Conservation (phyloP, 2,797 vertebrate genomes). For the Sebastes hubbsi region DNA sequence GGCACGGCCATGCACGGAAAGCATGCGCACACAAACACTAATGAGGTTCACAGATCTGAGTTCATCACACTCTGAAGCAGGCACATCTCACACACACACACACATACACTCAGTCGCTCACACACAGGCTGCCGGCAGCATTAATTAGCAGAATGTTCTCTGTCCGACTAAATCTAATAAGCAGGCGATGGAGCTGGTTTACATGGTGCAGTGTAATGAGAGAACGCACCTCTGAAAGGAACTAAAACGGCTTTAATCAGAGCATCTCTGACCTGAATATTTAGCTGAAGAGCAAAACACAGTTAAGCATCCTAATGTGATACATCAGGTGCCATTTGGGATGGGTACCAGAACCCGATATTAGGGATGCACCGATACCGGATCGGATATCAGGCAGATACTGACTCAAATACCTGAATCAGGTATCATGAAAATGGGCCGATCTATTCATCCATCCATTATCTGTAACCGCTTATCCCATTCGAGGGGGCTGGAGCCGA, state of each 20-base stretch:
- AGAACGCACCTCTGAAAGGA: slow-evolving; percentile 53
- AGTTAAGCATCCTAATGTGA: slow-evolving; percentile 23
- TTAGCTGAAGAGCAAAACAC: slow-evolving; percentile 25
- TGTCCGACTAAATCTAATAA: slow-evolving; percentile 63
- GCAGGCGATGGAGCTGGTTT: slow-evolving; percentile 50
- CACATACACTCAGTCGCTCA: slow-evolving; percentile 3
- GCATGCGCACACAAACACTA: slow-evolving; percentile 17
- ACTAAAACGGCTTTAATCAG: slow-evolving; percentile 39
- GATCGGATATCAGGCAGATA: too few relatives aligned
- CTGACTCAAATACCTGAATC: too few relatives aligned
- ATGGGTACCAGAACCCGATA: not conserved
- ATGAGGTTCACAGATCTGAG: slow-evolving; percentile 34
- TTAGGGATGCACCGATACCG: not conserved
- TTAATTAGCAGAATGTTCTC: slow-evolving; percentile 69
- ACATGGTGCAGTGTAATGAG: slow-evolving; percentile 55
- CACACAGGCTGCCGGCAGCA: slow-evolving; percentile 49
- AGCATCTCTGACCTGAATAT: slow-evolving; percentile 49
- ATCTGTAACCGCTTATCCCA: too few relatives aligned
- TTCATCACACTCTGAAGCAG: not conserved
- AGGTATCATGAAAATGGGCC: too few relatives aligned
- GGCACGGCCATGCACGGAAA: not conserved
- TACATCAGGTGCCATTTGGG: not conserved
- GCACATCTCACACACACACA: not conserved
- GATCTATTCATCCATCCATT: too few relatives aligned
- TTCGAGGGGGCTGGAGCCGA: too few relatives aligned